These are phyloP conservation scores for Hermetia illucens DNA, from an alignment of 1,140 invertebrate genomes.

Conservation along the genomic window DNA sequence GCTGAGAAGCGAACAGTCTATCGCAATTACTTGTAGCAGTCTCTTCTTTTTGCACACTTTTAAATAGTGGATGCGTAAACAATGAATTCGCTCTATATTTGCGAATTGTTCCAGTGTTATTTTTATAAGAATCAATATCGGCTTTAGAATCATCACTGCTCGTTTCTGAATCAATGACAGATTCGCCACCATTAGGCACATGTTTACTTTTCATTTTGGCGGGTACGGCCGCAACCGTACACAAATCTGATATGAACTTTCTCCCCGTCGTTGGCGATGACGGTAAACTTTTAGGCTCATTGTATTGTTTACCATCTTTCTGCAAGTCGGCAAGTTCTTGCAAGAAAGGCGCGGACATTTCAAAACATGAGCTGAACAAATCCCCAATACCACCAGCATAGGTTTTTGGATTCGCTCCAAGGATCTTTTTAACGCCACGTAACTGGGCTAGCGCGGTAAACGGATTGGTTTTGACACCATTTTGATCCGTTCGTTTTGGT, in stretches of 20 bases:
- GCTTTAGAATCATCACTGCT: slow-evolving; percentile 22
- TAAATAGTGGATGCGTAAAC: slow-evolving; percentile 17
- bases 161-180: slow-evolving; percentile 24
- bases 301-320: slow-evolving; percentile 8
- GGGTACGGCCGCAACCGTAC: neutral
- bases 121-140: slow-evolving; percentile 8
- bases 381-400: slow-evolving; percentile 34
- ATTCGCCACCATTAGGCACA: slow-evolving; percentile 10
- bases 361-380: slow-evolving; percentile 60
- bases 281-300: slow-evolving; percentile 34
- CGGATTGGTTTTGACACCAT: slow-evolving; percentile 40
- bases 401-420: slow-evolving; percentile 39
- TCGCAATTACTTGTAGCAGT: too few relatives aligned
- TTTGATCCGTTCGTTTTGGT: slow-evolving; percentile 38
- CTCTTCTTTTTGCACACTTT: too few relatives aligned
- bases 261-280: slow-evolving; percentile 32
- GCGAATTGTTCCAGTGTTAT: slow-evolving; percentile 12
- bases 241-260: slow-evolving; percentile 14
- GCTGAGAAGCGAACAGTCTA: too few relatives aligned
- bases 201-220: slow-evolving; percentile 1
- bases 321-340: slow-evolving; percentile 23
- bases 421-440: slow-evolving; percentile 61
- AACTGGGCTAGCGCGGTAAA: slow-evolving; percentile 51
- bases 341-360: slow-evolving; percentile 46
- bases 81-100: slow-evolving; percentile 27